phyloP scores from a whole-genome alignment of 2,888 invertebrate species.

The Drosophila buzzatii region DNA sequence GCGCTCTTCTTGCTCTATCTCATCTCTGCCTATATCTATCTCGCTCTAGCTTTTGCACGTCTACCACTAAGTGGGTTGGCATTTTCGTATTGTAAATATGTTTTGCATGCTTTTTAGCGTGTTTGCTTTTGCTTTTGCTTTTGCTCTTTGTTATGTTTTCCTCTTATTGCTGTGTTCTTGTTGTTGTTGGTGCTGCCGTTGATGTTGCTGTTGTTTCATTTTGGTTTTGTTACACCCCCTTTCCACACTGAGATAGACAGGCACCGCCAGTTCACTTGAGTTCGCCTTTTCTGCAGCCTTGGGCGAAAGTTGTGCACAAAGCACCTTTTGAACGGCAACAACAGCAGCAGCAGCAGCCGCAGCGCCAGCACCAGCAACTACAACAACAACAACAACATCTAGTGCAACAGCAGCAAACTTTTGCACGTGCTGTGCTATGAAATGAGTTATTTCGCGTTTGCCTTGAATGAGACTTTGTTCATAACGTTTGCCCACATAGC shows the following conservation, averaged over 20 bases:
- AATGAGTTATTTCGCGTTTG: slow-evolving; percentile 65
- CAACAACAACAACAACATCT: slow-evolving; percentile 15
- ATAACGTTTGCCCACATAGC: slow-evolving; percentile 1
- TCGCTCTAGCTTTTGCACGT: slow-evolving; percentile 9
- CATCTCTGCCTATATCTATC: slow-evolving; percentile 17
- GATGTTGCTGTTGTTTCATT: slow-evolving; percentile 15
- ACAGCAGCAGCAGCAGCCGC: slow-evolving; percentile 11
- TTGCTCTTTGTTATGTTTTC: slow-evolving; percentile 30
- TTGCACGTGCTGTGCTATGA: slow-evolving; percentile 69
- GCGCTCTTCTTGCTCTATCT: slow-evolving; percentile 6
- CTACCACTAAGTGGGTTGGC: slow-evolving; percentile 22
- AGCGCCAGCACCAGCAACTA: slow-evolving; percentile 8
- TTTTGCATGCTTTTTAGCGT: slow-evolving; percentile 58
- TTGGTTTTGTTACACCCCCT: slow-evolving; percentile 16
- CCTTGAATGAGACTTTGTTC: slow-evolving; percentile 43
- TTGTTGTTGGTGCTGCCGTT: background rate
- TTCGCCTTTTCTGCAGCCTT: slow-evolving; percentile 53
- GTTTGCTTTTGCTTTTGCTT: slow-evolving; percentile 44
- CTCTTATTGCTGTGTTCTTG: slow-evolving; percentile 13
- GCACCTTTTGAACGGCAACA: slow-evolving; percentile 53
- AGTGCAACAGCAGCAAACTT: slow-evolving; percentile 33
- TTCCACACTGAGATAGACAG: slow-evolving; percentile 33
- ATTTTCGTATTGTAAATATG: slow-evolving; percentile 49
- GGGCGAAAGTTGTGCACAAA: slow-evolving; percentile 59
- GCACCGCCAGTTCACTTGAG: slow-evolving; percentile 45